Percentiles rank a stretch among this genome's conserved stretches.
phyloP scores from a whole-genome alignment of 2,797 vertebrate species.

The Rhincodon typus region DNA sequence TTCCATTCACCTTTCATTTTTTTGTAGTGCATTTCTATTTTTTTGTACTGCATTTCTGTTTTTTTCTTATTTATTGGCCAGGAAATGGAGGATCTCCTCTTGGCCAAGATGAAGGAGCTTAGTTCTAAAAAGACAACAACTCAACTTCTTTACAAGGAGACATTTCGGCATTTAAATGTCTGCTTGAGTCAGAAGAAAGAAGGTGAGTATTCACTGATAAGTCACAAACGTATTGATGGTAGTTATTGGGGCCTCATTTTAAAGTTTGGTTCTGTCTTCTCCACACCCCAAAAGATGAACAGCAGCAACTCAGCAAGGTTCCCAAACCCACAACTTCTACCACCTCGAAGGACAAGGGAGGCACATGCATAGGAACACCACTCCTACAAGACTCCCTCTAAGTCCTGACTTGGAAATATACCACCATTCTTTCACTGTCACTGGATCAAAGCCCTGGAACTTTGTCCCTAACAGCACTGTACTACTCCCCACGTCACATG shows the following conservation, averaged over 20 bases:
- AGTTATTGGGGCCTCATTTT: neutral
- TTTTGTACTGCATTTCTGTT: neutral
- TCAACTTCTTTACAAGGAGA: slow-evolving; percentile 39
- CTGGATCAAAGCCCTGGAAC: neutral
- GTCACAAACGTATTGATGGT: neutral
- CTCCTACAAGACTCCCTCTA: neutral
- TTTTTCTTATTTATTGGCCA: slow-evolving; percentile 41
- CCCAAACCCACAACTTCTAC: neutral
- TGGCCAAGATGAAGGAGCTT: slow-evolving; percentile 43
- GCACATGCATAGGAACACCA: neutral
- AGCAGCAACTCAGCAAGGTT: neutral
- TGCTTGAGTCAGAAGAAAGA: slow-evolving; percentile 39
- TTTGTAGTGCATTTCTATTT: neutral
- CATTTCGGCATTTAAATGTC: slow-evolving; percentile 33
- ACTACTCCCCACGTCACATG: neutral
- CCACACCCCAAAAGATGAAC: neutral
- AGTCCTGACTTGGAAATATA: neutral
- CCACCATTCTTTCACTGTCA: neutral
- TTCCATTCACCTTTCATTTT: neutral
- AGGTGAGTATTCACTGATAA: slow-evolving; percentile 45
- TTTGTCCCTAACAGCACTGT: neutral
- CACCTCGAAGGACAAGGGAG: neutral
- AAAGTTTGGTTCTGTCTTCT: neutral
- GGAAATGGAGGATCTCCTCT: slow-evolving; percentile 43
- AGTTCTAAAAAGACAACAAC: slow-evolving; percentile 30